Percentiles rank a stretch among this genome's conserved stretches.
phyloP scores from a whole-genome alignment of 1,140 invertebrate genomes.

The Agrypnia vestita region DNA sequence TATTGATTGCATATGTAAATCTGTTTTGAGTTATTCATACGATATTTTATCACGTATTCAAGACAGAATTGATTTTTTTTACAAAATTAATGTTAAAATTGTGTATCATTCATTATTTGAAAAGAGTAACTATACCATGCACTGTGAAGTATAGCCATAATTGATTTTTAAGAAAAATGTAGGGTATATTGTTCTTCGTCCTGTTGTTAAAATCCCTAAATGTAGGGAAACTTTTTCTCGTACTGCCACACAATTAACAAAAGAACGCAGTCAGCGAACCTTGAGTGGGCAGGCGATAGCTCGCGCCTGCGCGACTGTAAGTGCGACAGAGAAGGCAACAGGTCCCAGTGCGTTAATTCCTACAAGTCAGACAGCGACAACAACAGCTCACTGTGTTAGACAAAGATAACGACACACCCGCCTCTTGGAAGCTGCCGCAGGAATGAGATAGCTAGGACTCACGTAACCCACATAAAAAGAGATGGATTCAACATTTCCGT shows the following conservation, averaged over 20 bases:
- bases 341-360: constrained; percentile 26
- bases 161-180: too few species aligned
- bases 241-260: constrained; percentile 73
- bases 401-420: constrained; percentile 49
- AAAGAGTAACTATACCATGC: too few species aligned
- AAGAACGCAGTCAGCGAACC: constrained; percentile 75
- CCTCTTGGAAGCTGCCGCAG: constrained; percentile 51
- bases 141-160: too few species aligned
- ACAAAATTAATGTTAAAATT: too few species aligned
- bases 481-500: constrained; percentile 5
- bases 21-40: too few species aligned
- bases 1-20: too few species aligned
- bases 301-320: constrained; percentile 70
- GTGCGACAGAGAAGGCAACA: constrained; percentile 63
- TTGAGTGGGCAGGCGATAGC: constrained; percentile 75
- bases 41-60: too few species aligned
- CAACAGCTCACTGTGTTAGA: constrained; percentile 32
- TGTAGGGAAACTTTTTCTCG: constrained; percentile 11
- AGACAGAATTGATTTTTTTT: too few species aligned
- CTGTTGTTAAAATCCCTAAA: too few species aligned
- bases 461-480: constrained; percentile 17
- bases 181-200: too few species aligned
- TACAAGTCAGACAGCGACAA: constrained; percentile 44
- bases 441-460: constrained; percentile 27
- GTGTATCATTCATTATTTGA: too few species aligned